Base-by-base conservation (phyloP, 2,888 invertebrate species). In the Drosophila demipolita region DNA sequence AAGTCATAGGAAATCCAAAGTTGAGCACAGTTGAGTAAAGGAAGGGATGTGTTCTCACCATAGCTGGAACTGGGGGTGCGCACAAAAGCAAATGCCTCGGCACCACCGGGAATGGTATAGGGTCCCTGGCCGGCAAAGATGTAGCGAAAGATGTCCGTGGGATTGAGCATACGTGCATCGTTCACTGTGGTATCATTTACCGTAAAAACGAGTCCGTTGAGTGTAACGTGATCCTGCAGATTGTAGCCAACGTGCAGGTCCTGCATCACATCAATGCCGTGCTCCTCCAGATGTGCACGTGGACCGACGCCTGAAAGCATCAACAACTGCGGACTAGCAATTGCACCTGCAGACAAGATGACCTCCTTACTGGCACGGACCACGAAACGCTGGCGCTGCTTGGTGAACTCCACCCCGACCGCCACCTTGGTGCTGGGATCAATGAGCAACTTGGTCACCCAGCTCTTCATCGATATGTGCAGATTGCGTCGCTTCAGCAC, bases 231-330 rank as follows among this genome's bases (percentile, higher is more conserved):
- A 91, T 97, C 97, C 92, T 97, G 97, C 0, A 97, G 94, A 92
- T 97, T 97, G 86, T 95, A 95, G 11, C 97, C 97, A 0, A 97
- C 97, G 3, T 95, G 95, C 2, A 96, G 94, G 90, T 97, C 94
- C 74, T 95, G 94, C 40, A 96, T 88, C 2, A 96, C 94, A 0
- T 94, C 91, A 60, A 97, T 96, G 4, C 94, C 94, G 9, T 95
- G 87, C 38, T 94, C 93, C 26, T 92, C 85, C 7, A 97, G 93
- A 87, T 96, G 95, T 0, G 94, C 93, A 36, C 91, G 93, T 0
- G 97, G 96, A 0, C 97, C 97, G 35, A 98, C 94, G 15, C 98
- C 98, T 0, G 97, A 97, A 17, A 98, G 92, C 97, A 98, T 96
- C 53, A 98, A 92, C 5, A 98, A 92, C 90, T 98, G 98, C 0